Percentiles rank a stretch among this genome's conserved stretches.
Evolutionary conservation across 2,797 vertebrate genomes (phyloP).

Genomic region (Phrynocephalus vlangalii): DNA sequence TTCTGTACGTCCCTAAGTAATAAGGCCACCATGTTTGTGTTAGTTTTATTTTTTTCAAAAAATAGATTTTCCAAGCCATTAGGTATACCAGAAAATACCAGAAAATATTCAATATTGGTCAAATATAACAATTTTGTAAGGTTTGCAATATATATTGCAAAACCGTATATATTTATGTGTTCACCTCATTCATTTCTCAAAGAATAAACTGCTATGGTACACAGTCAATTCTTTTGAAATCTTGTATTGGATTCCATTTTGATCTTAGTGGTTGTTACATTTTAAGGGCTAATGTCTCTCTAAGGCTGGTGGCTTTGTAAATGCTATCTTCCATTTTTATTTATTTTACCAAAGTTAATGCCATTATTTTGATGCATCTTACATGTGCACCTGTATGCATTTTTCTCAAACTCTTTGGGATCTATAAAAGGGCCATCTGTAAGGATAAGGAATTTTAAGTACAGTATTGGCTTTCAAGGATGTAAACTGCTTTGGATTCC

Average conservation of each 20-base stretch:
- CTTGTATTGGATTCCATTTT: neutral
- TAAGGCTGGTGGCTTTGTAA: neutral
- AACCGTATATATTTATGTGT: too few relatives aligned
- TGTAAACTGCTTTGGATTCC: too few relatives aligned
- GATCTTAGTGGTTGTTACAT: neutral
- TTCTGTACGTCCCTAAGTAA: conserved; percentile 14
- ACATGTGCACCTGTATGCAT: neutral
- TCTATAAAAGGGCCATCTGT: neutral
- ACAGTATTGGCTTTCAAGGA: neutral
- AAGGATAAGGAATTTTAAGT: neutral
- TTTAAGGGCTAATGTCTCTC: neutral
- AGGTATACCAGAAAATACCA: neutral
- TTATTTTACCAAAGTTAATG: neutral
- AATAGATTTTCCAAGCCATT: neutral
- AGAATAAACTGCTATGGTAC: neutral
- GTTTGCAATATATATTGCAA: neutral
- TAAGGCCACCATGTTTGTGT: too few relatives aligned
- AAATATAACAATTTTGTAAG: neutral
- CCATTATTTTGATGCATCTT: neutral
- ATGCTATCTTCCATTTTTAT: neutral
- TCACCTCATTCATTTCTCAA: neutral
- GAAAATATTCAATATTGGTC: too few relatives aligned
- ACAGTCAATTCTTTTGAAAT: neutral
- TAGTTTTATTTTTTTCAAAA: too few relatives aligned
- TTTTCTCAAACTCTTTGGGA: neutral